These are phyloP conservation scores for Harpalus rubripes DNA, from an alignment of 2,888 invertebrate genomes.

Conservation along the genomic window DNA sequence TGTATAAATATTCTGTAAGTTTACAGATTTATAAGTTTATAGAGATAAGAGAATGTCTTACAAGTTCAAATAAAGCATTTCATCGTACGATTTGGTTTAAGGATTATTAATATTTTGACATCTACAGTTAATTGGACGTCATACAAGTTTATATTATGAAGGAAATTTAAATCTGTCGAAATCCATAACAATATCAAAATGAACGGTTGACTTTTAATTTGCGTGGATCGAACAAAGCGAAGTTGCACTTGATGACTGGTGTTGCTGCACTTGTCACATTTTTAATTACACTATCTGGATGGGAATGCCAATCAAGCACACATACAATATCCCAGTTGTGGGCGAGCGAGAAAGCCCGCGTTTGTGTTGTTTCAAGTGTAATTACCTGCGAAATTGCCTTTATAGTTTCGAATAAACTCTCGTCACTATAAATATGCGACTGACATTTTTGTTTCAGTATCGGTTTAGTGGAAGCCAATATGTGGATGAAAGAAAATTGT, in stretches of 20 bases:
- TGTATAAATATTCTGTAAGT: too few species aligned
- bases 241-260: slow-evolving; percentile 34
- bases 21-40: too few species aligned
- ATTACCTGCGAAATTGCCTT: slow-evolving; percentile 44
- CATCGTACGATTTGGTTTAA: too few species aligned
- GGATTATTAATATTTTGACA: not conserved
- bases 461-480: too few species aligned
- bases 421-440: not conserved
- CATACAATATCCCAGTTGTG: slow-evolving; percentile 26
- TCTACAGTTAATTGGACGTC: too few species aligned
- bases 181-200: slow-evolving; percentile 57
- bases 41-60: too few species aligned
- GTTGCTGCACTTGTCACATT: slow-evolving; percentile 61
- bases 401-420: slow-evolving; percentile 2
- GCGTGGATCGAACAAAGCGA: slow-evolving; percentile 29
- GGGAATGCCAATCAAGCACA: slow-evolving; percentile 49
- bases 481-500: too few species aligned
- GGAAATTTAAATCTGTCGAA: slow-evolving; percentile 9
- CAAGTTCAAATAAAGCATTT: too few species aligned
- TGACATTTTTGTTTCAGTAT: not conserved
- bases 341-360: not conserved
- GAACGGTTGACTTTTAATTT: slow-evolving; percentile 60
- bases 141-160: slow-evolving; percentile 17
- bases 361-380: slow-evolving; percentile 23
- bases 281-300: slow-evolving; percentile 66